Evolutionary conservation across 1,140 invertebrate species (phyloP), one percentile per base, ranked within the genome.

Genomic region (Doryteuthis pealeii): DNA sequence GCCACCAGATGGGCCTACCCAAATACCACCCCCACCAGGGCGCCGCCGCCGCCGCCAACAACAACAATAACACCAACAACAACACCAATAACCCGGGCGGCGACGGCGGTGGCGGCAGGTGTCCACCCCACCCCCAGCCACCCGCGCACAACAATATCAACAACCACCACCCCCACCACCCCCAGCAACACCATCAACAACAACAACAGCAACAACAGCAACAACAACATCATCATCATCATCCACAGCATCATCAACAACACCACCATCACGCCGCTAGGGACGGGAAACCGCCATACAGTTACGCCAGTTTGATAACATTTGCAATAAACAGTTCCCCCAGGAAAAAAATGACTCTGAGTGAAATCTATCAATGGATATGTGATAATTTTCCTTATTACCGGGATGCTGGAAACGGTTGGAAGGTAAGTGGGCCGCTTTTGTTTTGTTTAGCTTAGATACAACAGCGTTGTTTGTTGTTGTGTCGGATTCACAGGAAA

Each of bases 301-400:
- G 92, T 80, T 93, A 93, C 84, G 92, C 92, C 54, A 92, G 91
- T 79, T 89, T 93, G 82, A 93, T 93, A 76, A 89, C 91, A 76
- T 88, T 92, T 80, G 92, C 92, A 14, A 93, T 93, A 77, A 93
- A 91, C 85, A 93, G 92, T 87, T 91, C 91, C 26, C 87, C 89
- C 58, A 86, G 84, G 79, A 89, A 89, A 81, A 89, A 88, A 86
- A 89, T 90, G 89, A 90, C 89, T 58, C 79, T 90, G 45, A 89
- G 86, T 81, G 89, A 90, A 78, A 90, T 90, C 75, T 90, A 90
- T 80, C 84, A 88, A 73, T 90, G 89, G 89, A 90, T 90, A 43
- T 86, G 85, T 81, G 87, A 89, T 18, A 88, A 89, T 82, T 90
- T 89, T 83, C 88, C 88, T 2, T 90, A 92, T 82, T 93, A 92